A percentile compares a stretch with the other conserved stretches of the same genome.
phyloP scores from a whole-genome alignment of 2,113 vertebrate species.

The Crocuta crocuta region DNA sequence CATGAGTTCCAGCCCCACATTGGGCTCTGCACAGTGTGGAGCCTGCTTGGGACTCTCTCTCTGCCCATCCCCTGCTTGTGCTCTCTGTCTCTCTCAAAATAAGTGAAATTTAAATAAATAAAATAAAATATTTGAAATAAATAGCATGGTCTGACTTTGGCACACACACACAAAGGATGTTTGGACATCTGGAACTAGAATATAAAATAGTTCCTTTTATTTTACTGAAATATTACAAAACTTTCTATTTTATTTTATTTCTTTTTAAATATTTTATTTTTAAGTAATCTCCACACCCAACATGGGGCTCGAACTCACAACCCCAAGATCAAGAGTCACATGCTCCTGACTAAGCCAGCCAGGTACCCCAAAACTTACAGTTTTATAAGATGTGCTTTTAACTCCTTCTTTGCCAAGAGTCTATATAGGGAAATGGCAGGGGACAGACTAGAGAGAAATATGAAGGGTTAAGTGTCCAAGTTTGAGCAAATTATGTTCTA shows the following conservation, averaged over 20 bases:
- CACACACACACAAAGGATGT: not conserved
- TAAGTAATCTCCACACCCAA: too few species aligned
- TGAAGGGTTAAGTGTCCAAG: not conserved
- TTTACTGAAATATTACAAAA: slow-evolving; percentile 16
- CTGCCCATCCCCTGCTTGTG: too few species aligned
- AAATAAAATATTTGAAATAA: slow-evolving; percentile 13
- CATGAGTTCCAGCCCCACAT: too few species aligned
- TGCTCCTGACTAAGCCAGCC: too few species aligned
- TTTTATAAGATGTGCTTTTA: not conserved
- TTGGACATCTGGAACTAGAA: slow-evolving; percentile 21
- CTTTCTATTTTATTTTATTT: not conserved
- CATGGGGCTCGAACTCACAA: too few species aligned
- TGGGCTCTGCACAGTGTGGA: too few species aligned
- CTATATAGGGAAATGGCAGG: not conserved
- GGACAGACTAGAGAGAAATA: not conserved
- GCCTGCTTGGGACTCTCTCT: too few species aligned
- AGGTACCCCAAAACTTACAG: not conserved
- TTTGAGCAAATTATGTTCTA: slow-evolving; percentile 38
- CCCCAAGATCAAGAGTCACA: too few species aligned
- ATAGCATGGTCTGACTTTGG: not conserved
- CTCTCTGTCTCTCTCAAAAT: too few species aligned
- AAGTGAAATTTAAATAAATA: too few species aligned
- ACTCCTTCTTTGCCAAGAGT: not conserved
- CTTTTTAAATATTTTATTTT: too few species aligned
- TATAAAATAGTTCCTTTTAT: not conserved